Percentiles rank a stretch among this genome's conserved stretches.
phyloP scores from a whole-genome alignment of 30 jellyfish, hydroid and myxozoan species.

The Cassiopea andromeda region DNA sequence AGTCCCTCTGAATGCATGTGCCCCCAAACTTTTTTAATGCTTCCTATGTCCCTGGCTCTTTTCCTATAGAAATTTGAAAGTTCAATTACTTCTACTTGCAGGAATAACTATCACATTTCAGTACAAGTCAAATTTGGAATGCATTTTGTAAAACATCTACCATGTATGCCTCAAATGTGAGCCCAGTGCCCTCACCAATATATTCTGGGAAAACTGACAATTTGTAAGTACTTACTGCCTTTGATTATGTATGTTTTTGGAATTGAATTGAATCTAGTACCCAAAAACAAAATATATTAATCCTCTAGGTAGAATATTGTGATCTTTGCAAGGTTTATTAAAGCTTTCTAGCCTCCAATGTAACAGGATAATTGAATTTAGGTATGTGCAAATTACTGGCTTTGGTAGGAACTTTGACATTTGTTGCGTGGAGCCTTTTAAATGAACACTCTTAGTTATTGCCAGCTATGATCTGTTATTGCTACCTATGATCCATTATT shows the following conservation, averaged over 20 bases:
- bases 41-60: too few species aligned
- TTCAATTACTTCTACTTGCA: background rate
- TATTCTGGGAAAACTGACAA: constrained; percentile 36
- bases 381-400: background rate
- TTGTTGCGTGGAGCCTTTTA: too few species aligned
- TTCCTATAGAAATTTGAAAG: too few species aligned
- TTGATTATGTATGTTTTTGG: too few species aligned
- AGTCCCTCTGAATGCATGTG: too few species aligned
- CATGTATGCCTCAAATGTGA: constrained; percentile 37
- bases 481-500: too few species aligned
- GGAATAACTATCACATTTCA: background rate
- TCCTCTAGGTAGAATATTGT: background rate
- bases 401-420: background rate
- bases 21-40: too few species aligned
- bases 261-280: too few species aligned
- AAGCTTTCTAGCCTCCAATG: background rate
- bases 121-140: background rate
- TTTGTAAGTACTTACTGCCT: constrained; percentile 11
- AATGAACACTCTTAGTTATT: too few species aligned
- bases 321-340: background rate
- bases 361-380: background rate
- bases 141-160: background rate
- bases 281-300: too few species aligned
- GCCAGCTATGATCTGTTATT: too few species aligned
- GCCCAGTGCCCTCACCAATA: constrained; percentile 50